Base-by-base conservation (phyloP, 53 echinoderm and acorn worm species). In the Holothuria leucospilota region DNA sequence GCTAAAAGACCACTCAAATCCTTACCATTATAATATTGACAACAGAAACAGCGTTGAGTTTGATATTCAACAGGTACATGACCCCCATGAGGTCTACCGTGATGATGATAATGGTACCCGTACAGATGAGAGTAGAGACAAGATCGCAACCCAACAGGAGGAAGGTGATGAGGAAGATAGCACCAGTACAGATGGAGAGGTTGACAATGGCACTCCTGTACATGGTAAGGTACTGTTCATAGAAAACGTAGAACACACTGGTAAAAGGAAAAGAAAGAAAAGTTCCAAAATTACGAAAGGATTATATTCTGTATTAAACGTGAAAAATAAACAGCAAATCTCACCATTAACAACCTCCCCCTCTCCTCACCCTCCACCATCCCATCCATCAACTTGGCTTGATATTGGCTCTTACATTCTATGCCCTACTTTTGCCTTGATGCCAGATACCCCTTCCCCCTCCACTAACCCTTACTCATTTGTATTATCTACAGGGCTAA, bases 171-270 rank as follows among this genome's bases (percentile, higher is more conserved):
- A 90, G 15, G 82, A 99, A 99, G 85, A 99, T 90, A 29, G 99
- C 88, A 2, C 67, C 95, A 20, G 96, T 68, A 38, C 85, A 92
- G 63, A 99, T 94, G 68, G 84, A 85, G 6, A 99, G 93, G 59
- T 94, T 94, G 82, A 88, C 84, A 4, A 81, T 73, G 41, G 95
- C 84, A 69, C 92, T 91, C 2, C 82, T 64, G 0, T 81, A 88
- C 63, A 99, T 99, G 69, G 94, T 92, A 61, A 92, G 86, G 83
- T 98, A 98, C 87, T 99, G 99, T 90, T 99, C 99, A 60, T 95
- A 98, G 82, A 85, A 99, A 24, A 99, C 99, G 25, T 99, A 99
- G 89, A 99, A 95, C n/a, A 99, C 51, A 74, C 99, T 99, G 90
- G 6, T n/a, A n/a, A n/a, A 82, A 78, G 40, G 21, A n/a, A 42